Percentiles rank a stretch among this genome's conserved stretches.
Conservation (phyloP, 2,113 vertebrate species). For the Apodemus sylvaticus region DNA sequence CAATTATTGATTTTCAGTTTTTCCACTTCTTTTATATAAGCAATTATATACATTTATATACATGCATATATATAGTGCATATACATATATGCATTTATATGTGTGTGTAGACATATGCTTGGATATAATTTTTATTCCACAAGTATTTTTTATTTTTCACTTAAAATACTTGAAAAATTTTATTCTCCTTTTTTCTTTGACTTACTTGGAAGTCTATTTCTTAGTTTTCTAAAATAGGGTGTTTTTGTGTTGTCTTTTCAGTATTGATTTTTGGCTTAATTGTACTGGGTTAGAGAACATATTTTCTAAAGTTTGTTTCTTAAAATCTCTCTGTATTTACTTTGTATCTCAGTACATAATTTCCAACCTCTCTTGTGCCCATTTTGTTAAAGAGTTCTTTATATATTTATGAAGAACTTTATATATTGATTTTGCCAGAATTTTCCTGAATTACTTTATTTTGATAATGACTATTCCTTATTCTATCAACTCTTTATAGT, state of each 20-base stretch:
- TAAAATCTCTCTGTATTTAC: not conserved
- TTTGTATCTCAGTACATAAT: not conserved
- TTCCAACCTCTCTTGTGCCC: too few species aligned
- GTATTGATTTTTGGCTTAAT: constrained; percentile 38
- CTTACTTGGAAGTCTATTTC: not conserved
- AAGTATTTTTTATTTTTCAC: constrained; percentile 9
- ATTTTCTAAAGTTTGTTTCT: not conserved
- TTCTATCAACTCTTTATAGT: not conserved
- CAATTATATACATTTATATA: not conserved
- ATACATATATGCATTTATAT: not conserved
- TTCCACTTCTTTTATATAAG: constrained; percentile 43
- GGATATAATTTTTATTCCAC: constrained; percentile 3
- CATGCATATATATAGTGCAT: not conserved
- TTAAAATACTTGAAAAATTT: not conserved
- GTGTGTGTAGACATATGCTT: not conserved
- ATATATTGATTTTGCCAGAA: not conserved
- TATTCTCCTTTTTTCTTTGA: constrained; percentile 19
- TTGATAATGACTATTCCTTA: not conserved
- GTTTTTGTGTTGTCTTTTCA: constrained; percentile 18
- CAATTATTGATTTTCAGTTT: constrained; percentile 27
- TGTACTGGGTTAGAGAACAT: not conserved
- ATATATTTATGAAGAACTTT: not conserved
- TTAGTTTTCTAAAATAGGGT: not conserved
- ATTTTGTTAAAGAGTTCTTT: not conserved
- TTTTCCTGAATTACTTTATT: not conserved